Evolutionary conservation across 2,113 vertebrate genomes (phyloP), one percentile per base, ranked within the genome.

Genomic region (Lutjanus erythropterus): DNA sequence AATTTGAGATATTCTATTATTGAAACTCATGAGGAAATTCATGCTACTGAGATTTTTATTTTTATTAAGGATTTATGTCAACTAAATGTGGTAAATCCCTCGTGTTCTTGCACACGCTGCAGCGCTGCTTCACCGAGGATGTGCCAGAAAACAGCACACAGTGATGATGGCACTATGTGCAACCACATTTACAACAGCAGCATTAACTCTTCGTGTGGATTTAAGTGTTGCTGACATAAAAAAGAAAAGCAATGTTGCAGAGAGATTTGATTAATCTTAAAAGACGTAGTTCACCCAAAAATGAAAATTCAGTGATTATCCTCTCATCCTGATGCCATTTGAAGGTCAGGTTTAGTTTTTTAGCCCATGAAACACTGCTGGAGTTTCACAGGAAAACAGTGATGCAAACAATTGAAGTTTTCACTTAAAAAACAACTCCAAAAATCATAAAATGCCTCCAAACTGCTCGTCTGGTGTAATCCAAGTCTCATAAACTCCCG

Each of bases 11-110:
- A 21, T 52, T 78, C 8, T 60, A 6, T 37, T 35, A 9, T 50
- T 55, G 12, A 23, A 35, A 71, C 5, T 41, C 5, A 12, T 15
- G 23, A 6, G 18, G 41, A 29, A 35, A 46, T 27, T 10, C 41
- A 37, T 46, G 59, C 18, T 9, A 2, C 10, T 27, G n/a, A 44
- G n/a, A 4, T 58, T 76, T 55, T 19, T 33, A 27, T 60, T 50
- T 55, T 23, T 39, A 16, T 33, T 3, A 47, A 41, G 71, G 59
- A 33, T 65, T 78, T 37, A 27, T 53, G 10, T 60, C 42, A 76
- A 31, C 11, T 47, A 42, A 37, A 52, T 29, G 42, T 19, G 5
- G 21, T 23, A 31, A 42, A 19, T 78, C 29, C 41, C n/a, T 19
- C 15, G 23, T 47, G 58, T n/a, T 35, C 5, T 3, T 10, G 27